Base-by-base conservation (phyloP, 2,797 vertebrate species). In the Gallirallus australis region DNA sequence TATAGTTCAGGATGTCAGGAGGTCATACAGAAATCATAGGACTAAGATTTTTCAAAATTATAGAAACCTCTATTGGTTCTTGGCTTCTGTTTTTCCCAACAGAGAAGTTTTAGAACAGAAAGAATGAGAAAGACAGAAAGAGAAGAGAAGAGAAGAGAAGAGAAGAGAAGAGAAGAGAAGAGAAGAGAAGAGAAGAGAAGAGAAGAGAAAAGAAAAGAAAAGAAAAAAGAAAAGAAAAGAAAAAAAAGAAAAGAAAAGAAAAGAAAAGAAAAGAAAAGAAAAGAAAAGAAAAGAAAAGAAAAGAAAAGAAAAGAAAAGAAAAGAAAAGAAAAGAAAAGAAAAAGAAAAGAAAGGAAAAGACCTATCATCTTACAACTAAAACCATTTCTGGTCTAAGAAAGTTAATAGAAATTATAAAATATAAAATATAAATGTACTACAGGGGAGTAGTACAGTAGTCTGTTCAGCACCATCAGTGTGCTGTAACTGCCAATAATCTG, bases 231-330 rank as follows among this genome's bases (percentile, higher is more conserved):
- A 23, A 4, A 28, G 1, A 54, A 11, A 57, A 3, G 31, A 8
- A 3, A 24, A 5, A 6, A 56, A 1, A 13, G 8, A n/a, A 14
- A 33, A 3, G 35, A 2, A 15, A 3, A 20, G 8, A 30, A 2
- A 5, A 8, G 13, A 12, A 50, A 25, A 27, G 11, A 10, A 31
- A 6, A 63, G 23, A 35, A 16, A 40, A 4, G 18, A 6, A 35
- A 15, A 13, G 6, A 11, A 1, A 24, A 6, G 12, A 2, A 60
- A 2, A 59, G 1, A 39, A 11, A 15, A 7, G 30, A 5, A 23
- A 4, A 28, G 1, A 54, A 11, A 57, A 3, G 31, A 8, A 45
- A 18, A 14, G 6, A 13, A 6, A 40, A 9, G 4, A 4, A 12
- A 18, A 35, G 6, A 11, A 8, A 27, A 9, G 6, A 7, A 50